phyloP scores from a whole-genome alignment of 1,140 invertebrate genomes.

The Orchestia grillus region DNA sequence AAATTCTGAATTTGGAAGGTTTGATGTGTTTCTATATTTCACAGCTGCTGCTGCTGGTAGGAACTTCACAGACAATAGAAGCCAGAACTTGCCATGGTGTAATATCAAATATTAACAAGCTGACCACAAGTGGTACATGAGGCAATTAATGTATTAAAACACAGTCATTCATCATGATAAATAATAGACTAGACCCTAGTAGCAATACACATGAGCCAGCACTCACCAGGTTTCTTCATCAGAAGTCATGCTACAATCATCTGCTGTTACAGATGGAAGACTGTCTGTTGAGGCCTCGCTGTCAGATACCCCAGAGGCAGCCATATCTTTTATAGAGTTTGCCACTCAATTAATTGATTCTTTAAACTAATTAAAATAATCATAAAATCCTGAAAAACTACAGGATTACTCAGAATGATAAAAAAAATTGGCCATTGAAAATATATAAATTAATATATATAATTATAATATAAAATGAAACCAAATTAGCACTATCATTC shows the following conservation, averaged over 20 bases:
- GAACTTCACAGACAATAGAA: too few relatives aligned
- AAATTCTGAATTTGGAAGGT: too few relatives aligned
- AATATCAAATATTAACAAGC: background rate
- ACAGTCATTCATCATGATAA: too few relatives aligned
- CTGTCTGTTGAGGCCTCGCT: conserved; percentile 41
- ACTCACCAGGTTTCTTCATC: conserved; percentile 52
- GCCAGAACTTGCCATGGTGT: too few relatives aligned
- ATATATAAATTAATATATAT: background rate
- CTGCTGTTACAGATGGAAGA: conserved; percentile 10
- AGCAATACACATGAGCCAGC: background rate
- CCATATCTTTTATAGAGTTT: background rate
- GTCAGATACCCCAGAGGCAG: conserved; percentile 23
- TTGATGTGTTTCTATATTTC: too few relatives aligned
- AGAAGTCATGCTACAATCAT: conserved; percentile 44
- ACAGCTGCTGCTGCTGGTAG: too few relatives aligned
- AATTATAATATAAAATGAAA: background rate
- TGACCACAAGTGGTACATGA: background rate
- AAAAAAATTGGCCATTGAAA: background rate
- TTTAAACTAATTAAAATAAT: background rate
- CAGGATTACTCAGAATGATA: background rate
- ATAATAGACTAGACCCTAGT: background rate
- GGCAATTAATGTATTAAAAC: too few relatives aligned
- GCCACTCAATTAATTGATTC: background rate
- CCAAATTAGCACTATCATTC: too few relatives aligned
- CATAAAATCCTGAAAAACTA: background rate